Conservation (phyloP, 2,113 vertebrate genomes). For the Anolis carolinensis region DNA sequence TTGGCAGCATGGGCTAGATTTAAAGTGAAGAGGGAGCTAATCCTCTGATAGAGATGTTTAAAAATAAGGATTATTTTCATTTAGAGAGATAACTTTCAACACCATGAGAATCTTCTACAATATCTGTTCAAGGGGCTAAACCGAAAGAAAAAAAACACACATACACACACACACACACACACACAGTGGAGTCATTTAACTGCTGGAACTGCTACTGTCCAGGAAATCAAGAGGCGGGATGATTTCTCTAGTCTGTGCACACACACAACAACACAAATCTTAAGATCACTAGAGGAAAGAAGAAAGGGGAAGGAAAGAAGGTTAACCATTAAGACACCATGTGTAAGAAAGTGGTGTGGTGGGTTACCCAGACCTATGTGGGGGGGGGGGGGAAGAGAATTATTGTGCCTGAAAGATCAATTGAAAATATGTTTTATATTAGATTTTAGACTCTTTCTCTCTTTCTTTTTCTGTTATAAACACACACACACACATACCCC, state of each 20-base stretch:
- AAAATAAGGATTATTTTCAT: slow-evolving; percentile 18
- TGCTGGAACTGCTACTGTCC: not conserved
- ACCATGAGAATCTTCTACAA: not conserved
- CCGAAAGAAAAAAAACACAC: not conserved
- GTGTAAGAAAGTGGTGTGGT: not conserved
- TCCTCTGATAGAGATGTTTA: not conserved
- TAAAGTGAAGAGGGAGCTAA: slow-evolving; percentile 18
- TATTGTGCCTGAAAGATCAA: not conserved
- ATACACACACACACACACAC: too few species aligned
- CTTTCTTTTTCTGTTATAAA: not conserved
- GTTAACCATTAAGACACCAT: not conserved
- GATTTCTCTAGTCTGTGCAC: not conserved
- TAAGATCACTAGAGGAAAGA: too few species aligned
- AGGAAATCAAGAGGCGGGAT: not conserved
- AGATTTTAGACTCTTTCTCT: not conserved
- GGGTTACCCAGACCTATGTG: too few species aligned
- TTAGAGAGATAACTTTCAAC: not conserved
- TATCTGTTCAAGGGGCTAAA: not conserved
- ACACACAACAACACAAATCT: too few species aligned
- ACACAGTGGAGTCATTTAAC: not conserved
- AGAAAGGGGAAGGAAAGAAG: not conserved
- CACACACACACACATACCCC: too few species aligned
- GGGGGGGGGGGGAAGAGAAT: not conserved
- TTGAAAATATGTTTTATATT: not conserved
- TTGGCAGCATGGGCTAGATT: not conserved